Evolutionary conservation across 2,888 invertebrate genomes (phyloP).

Genomic region (Latrodectus elegans): DNA sequence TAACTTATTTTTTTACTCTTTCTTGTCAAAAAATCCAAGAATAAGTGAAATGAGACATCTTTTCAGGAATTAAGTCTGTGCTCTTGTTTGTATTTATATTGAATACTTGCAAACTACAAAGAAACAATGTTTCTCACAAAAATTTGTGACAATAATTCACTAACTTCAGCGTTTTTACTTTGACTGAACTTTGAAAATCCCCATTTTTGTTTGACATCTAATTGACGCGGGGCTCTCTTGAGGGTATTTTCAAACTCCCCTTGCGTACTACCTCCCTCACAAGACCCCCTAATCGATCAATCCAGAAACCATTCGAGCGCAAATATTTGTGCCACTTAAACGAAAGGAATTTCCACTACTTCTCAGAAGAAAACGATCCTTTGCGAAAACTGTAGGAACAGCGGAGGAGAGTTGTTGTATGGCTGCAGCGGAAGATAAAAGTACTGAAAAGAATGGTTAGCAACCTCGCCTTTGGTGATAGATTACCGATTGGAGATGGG

Average conservation of each 20-base stretch:
- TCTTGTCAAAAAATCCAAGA: too few species aligned
- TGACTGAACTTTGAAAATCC: not conserved
- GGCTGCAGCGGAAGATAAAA: slow-evolving; percentile 51
- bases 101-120: too few species aligned
- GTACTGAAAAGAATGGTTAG: slow-evolving; percentile 38
- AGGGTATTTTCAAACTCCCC: slow-evolving; percentile 35
- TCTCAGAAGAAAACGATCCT: slow-evolving; percentile 35
- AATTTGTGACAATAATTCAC: too few species aligned
- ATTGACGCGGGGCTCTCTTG: slow-evolving; percentile 44
- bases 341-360: slow-evolving; percentile 56
- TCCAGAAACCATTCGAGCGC: slow-evolving; percentile 54
- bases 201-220: slow-evolving; percentile 39
- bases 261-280: not conserved
- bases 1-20: too few species aligned
- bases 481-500: slow-evolving; percentile 21
- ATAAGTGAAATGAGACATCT: too few species aligned
- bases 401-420: slow-evolving; percentile 51
- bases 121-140: too few species aligned
- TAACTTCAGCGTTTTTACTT: too few species aligned
- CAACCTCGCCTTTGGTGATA: slow-evolving; percentile 20
- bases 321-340: slow-evolving; percentile 63
- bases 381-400: slow-evolving; percentile 8
- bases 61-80: too few species aligned
- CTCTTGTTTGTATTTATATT: too few species aligned
- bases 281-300: slow-evolving; percentile 39